Evolutionary conservation across 2,888 invertebrate species (phyloP).

Genomic region (Sarcophaga carnaria): DNA sequence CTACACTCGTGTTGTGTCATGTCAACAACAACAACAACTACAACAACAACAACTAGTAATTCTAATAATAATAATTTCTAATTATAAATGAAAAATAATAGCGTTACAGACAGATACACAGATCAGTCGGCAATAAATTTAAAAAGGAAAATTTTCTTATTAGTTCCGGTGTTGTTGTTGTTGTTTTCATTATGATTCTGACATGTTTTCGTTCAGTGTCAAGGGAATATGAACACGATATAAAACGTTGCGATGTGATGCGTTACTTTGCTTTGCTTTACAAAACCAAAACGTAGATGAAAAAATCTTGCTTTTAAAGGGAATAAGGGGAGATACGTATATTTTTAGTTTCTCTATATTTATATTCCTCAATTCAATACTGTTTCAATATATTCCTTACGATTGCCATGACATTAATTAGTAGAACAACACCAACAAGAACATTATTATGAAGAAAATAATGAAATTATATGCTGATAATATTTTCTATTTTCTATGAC

Average conservation of each 20-base stretch:
- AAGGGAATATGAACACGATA: constrained; percentile 33
- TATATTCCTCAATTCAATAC: too few relatives aligned
- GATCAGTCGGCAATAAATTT: neutral
- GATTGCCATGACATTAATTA: too few relatives aligned
- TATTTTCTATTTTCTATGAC: too few relatives aligned
- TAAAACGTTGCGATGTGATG: neutral
- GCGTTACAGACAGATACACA: neutral
- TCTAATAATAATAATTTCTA: constrained; percentile 36
- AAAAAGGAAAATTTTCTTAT: neutral
- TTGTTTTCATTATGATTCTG: neutral
- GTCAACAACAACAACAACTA: neutral
- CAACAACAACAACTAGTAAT: constrained; percentile 1
- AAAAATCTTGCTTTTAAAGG: too few relatives aligned
- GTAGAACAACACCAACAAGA: too few relatives aligned
- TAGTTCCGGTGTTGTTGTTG: constrained; percentile 5
- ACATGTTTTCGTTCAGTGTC: constrained; percentile 21
- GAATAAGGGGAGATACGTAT: too few relatives aligned
- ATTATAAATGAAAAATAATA: constrained; percentile 11
- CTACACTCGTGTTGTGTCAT: neutral
- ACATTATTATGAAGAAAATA: too few relatives aligned
- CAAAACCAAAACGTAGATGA: neutral
- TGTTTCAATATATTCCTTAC: too few relatives aligned
- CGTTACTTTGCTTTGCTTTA: neutral
- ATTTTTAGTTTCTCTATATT: too few relatives aligned
- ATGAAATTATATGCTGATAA: too few relatives aligned